Evolutionary conservation across 2,888 invertebrate species (phyloP).

Genomic region (Rhingia campestris): DNA sequence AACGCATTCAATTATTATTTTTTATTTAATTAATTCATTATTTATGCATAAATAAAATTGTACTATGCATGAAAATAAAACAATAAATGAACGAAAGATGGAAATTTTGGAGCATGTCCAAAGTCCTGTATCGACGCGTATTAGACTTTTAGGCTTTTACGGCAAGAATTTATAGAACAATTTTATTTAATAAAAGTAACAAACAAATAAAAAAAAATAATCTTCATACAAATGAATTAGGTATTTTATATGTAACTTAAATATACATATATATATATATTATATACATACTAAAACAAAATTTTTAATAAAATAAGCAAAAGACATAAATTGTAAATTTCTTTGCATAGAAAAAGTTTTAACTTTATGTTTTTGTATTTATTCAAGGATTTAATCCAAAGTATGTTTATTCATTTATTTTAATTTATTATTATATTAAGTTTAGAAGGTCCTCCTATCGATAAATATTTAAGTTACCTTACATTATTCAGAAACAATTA

Average conservation of each 20-base stretch:
- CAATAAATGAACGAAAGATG: conserved; percentile 78
- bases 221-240: conserved; percentile 51
- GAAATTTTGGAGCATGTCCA: conserved; percentile 83
- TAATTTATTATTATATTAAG: conserved; percentile 9
- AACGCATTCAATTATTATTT: conserved; percentile 41
- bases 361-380: conserved; percentile 24
- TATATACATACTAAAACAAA: conserved; percentile 13
- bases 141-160: conserved; percentile 83
- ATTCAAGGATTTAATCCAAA: conserved; percentile 58
- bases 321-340: not conserved
- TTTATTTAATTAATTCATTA: conserved; percentile 35
- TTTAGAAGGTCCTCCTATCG: not conserved
- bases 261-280: conserved; percentile 39
- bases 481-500: not conserved
- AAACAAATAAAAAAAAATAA: conserved; percentile 33
- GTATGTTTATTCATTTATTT: conserved; percentile 2
- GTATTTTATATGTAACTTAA: conserved; percentile 54
- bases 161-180: conserved; percentile 81
- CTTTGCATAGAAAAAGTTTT: not conserved
- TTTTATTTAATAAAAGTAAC: conserved; percentile 57
- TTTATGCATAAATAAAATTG: conserved; percentile 25
- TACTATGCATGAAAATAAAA: conserved; percentile 8
- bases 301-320: conserved; percentile 13
- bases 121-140: conserved; percentile 82
- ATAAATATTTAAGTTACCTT: too few species aligned